These are phyloP conservation scores for Scaptomyza graminum DNA, from an alignment of 1,140 invertebrate genomes.

Conservation along the genomic window DNA sequence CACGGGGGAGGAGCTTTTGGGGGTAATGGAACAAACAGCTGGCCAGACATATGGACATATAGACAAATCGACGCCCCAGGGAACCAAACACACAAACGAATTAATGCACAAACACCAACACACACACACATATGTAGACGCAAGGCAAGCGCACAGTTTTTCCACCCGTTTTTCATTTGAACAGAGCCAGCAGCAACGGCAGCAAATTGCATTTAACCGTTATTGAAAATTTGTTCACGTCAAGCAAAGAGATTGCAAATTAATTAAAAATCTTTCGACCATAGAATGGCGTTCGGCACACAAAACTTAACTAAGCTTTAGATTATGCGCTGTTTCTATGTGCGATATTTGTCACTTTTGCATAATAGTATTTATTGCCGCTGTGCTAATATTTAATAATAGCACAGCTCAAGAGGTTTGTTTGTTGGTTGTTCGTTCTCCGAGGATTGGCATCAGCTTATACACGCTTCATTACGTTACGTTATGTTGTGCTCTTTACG, in stretches of 20 bases:
- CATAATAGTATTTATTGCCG: conserved; percentile 11
- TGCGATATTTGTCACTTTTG: conserved; percentile 5
- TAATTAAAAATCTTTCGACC: conserved; percentile 62
- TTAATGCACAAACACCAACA: conserved; percentile 17
- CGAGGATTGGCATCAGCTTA: conserved; percentile 1
- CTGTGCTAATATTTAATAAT: conserved; percentile 28
- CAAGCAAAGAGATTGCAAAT: conserved; percentile 66
- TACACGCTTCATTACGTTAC: conserved; percentile 46
- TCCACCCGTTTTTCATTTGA: conserved; percentile 40
- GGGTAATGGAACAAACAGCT: not conserved
- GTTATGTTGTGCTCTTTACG: conserved; percentile 45
- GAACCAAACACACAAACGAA: conserved; percentile 20
- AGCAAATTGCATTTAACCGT: conserved; percentile 73
- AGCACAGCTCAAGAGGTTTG: conserved; percentile 15
- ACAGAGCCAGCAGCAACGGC: not conserved
- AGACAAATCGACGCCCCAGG: conserved; percentile 56
- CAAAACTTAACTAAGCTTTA: not conserved
- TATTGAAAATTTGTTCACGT: conserved; percentile 70
- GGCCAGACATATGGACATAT: conserved; percentile 17
- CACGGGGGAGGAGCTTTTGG: not conserved
- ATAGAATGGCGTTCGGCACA: not conserved
- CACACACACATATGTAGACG: conserved; percentile 15
- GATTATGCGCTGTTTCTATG: conserved; percentile 5
- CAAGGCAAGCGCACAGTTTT: conserved; percentile 14
- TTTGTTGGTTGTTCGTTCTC: not conserved